These are phyloP conservation scores for Enteromius trimaculatus DNA, from an alignment of 2,797 vertebrate species.

Conservation along the genomic window DNA sequence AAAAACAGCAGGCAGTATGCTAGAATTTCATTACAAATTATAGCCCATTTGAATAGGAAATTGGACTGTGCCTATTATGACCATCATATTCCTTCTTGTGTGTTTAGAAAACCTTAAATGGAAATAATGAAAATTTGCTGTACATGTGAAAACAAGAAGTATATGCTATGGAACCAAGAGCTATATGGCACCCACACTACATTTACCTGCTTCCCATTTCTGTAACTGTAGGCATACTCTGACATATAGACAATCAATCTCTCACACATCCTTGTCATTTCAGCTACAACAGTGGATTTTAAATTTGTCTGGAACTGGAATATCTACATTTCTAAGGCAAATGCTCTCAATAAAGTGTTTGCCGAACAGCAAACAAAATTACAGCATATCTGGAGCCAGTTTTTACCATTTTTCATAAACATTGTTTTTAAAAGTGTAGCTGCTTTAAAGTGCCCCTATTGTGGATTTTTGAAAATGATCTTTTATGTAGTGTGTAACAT, in stretches of 20 bases:
- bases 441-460: neutral
- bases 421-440: neutral
- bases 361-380: conserved; percentile 10
- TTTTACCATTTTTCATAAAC: neutral
- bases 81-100: neutral
- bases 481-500: no score
- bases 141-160: conserved; percentile 9
- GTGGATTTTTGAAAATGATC: no score
- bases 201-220: conserved; percentile 16
- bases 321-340: neutral
- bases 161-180: neutral
- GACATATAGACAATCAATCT: conserved; percentile 33
- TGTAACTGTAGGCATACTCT: conserved; percentile 5
- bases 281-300: neutral
- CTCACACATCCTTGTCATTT: conserved; percentile 10
- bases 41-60: neutral
- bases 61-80: neutral
- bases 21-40: neutral
- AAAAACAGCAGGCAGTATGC: neutral
- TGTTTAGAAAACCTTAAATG: conserved; percentile 12
- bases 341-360: conserved; percentile 37
- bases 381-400: neutral
- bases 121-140: neutral
- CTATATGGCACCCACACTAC: neutral
- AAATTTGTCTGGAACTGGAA: conserved; percentile 6